Evolutionary conservation across 2,113 vertebrate genomes (phyloP), one percentile per base, ranked within the genome.

Genomic region (Halichoeres trimaculatus): DNA sequence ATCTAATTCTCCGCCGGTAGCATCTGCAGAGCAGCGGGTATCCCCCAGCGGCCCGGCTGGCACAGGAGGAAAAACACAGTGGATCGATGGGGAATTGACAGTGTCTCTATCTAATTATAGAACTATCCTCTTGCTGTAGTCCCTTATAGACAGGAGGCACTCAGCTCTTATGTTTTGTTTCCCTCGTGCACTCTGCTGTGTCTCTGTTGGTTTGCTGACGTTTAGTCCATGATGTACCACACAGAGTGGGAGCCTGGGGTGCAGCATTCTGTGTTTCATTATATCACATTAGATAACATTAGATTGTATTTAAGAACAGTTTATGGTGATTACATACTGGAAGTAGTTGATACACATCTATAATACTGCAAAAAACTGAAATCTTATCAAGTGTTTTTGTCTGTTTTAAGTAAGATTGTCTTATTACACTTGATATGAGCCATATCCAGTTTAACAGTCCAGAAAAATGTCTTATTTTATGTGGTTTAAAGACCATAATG

Each of bases 21-120:
- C 10, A 22, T 51, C 45, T 68, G 62, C 60, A 65, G 67, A 73
- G 64, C 57, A 51, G 48, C 5, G 4, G 30, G 40, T 59, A 22
- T 81, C 43, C 50, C 65, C 61, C 53, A 45, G 51, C 0, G 13
- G 71, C 38, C 50, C 16, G 58, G 41, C 40, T 56, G 62, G 59
- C 54, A 56, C 53, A 60, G 41, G 50, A 76, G 52, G 50, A 75
- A 71, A 69, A 69, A 65, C 61, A 70, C 59, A 56, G 58, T 67
- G 67, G 76, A 88, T 88, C 73, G 12, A 90, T 85, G 54, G 65
- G 65, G 61, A 73, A 85, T 84, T 70, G 86, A 89, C 67, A 69
- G 50, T 63, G 52, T 45, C 43, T 86, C 48, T 73, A 71, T 80
- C 56, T 83, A 79, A 88, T 87, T 88, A 87, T 51, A 75, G 45